phyloP scores from a whole-genome alignment of 2,113 vertebrate genomes.

The Ammospiza caudacuta region DNA sequence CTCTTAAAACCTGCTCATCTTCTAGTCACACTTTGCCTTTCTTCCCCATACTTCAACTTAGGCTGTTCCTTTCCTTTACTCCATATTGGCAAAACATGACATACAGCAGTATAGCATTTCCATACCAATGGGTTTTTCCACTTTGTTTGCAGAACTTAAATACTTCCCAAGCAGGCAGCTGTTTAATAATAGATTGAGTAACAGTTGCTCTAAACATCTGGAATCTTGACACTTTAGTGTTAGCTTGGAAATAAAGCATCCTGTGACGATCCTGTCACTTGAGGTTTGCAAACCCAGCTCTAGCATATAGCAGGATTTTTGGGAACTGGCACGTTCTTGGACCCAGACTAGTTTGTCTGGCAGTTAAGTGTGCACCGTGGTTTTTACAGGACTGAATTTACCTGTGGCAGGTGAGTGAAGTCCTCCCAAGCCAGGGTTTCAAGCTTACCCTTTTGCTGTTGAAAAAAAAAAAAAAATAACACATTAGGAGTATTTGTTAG shows the following conservation, averaged over 20 bases:
- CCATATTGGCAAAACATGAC: constrained; percentile 79
- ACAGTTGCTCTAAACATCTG: constrained; percentile 70
- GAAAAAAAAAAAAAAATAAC: constrained; percentile 51
- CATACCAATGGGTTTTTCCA: constrained; percentile 70
- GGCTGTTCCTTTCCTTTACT: constrained; percentile 78
- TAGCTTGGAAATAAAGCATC: constrained; percentile 44
- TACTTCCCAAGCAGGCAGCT: constrained; percentile 70
- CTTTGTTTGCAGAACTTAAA: constrained; percentile 63
- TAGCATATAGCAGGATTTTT: constrained; percentile 69
- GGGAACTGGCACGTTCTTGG: constrained; percentile 69
- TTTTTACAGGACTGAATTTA: constrained; percentile 77
- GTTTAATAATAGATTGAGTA: constrained; percentile 65
- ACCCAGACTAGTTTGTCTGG: constrained; percentile 71
- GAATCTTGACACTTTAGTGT: constrained; percentile 46
- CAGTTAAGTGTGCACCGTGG: constrained; percentile 68
- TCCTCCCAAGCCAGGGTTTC: constrained; percentile 74
- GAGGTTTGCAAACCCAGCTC: constrained; percentile 66
- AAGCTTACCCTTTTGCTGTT: constrained; percentile 76
- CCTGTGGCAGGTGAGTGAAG: constrained; percentile 80
- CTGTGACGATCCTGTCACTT: constrained; percentile 48
- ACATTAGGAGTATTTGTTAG: constrained; percentile 83
- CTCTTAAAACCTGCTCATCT: constrained; percentile 76
- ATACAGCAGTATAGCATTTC: constrained; percentile 77
- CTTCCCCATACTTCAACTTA: constrained; percentile 78
- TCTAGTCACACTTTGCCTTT: constrained; percentile 78